A percentile compares a stretch with the other conserved stretches of the same genome.
Evolutionary conservation across 1,140 invertebrate genomes (phyloP).

Genomic region (Brachionus calyciflorus): DNA sequence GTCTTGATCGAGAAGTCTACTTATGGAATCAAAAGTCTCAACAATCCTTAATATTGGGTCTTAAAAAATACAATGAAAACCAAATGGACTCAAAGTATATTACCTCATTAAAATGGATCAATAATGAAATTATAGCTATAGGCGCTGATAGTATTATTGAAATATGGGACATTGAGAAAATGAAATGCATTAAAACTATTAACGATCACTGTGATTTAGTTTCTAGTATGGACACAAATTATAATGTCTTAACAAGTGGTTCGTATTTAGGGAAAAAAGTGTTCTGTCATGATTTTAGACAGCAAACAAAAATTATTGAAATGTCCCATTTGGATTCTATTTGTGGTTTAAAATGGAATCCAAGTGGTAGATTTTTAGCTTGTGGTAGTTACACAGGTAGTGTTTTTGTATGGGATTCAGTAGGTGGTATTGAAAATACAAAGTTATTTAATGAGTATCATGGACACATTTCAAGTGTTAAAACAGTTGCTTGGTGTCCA

Average conservation of each 20-base stretch:
- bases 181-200: slow-evolving; percentile 52
- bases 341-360: slow-evolving; percentile 92
- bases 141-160: slow-evolving; percentile 72
- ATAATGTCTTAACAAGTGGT: slow-evolving; percentile 56
- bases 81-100: slow-evolving; percentile 71
- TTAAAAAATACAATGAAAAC: slow-evolving; percentile 78
- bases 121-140: slow-evolving; percentile 82
- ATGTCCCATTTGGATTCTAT: slow-evolving; percentile 65
- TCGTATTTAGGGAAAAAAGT: slow-evolving; percentile 64
- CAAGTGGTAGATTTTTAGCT: slow-evolving; percentile 82
- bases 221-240: not conserved
- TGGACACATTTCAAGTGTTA: slow-evolving; percentile 66
- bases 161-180: slow-evolving; percentile 64
- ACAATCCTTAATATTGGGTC: slow-evolving; percentile 55
- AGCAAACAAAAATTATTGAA: not conserved
- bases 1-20: slow-evolving; percentile 79
- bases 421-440: slow-evolving; percentile 46
- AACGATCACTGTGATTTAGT: not conserved
- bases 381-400: slow-evolving; percentile 92
- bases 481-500: slow-evolving; percentile 91
- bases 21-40: slow-evolving; percentile 93
- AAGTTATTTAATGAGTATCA: slow-evolving; percentile 54
- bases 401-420: slow-evolving; percentile 77
- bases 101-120: slow-evolving; percentile 83
- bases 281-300: not conserved